Conservation (phyloP, 2,797 vertebrate genomes). For the Mus caroli region DNA sequence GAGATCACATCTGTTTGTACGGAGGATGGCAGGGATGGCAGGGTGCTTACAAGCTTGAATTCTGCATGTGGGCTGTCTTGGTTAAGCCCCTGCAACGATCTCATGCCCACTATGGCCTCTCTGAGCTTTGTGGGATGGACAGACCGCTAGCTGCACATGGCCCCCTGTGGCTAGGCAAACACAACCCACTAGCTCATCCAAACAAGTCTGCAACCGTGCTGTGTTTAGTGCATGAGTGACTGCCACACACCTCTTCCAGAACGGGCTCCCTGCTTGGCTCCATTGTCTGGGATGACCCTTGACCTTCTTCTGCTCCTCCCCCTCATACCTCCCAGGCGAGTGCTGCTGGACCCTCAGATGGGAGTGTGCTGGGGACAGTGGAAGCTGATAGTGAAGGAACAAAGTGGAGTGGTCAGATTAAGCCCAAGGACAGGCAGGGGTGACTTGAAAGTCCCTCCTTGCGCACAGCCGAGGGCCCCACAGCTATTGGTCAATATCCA, state of each 20-base stretch:
- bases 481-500: conserved; percentile 75
- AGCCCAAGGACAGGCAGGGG: conserved; percentile 20
- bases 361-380: background rate
- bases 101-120: background rate
- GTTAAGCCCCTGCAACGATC: background rate
- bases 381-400: background rate
- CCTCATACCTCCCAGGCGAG: background rate
- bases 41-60: background rate
- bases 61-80: background rate
- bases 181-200: no score
- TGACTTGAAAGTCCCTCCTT: conserved; percentile 62
- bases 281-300: background rate
- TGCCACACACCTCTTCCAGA: background rate
- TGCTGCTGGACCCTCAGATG: background rate
- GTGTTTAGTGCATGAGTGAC: background rate
- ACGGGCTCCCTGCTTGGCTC: background rate
- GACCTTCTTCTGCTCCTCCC: background rate
- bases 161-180: background rate
- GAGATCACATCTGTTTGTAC: background rate
- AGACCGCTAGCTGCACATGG: background rate
- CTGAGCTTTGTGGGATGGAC: background rate
- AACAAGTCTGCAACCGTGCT: fast-evolving
- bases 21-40: background rate
- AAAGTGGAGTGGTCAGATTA: background rate
- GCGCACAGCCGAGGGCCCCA: background rate